Conservation (phyloP, 2,888 invertebrate genomes). For the Diarsia mendica region DNA sequence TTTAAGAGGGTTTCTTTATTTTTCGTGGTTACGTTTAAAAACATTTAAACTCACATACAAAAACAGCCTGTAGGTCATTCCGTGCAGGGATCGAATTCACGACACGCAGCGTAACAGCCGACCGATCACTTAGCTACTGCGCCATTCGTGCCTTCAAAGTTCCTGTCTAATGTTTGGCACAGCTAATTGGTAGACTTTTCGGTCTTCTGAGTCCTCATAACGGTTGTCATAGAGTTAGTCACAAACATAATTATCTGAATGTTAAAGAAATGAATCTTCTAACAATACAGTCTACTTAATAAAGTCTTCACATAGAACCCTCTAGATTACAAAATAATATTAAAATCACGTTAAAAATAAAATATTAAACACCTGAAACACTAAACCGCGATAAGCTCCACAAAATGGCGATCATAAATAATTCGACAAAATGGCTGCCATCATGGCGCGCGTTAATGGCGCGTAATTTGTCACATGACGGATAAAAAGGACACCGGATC, state of each 20-base stretch:
- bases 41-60: background rate
- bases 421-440: conserved; percentile 64
- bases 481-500: conserved; percentile 49
- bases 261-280: background rate
- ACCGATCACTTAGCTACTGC: no score
- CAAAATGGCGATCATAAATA: conserved; percentile 68
- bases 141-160: background rate
- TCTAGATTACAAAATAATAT: conserved; percentile 3
- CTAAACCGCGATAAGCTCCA: conserved; percentile 57
- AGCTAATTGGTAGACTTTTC: no score
- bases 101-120: no score
- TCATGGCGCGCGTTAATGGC: conserved; percentile 63
- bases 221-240: no score
- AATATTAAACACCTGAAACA: conserved; percentile 45
- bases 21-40: background rate
- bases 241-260: background rate
- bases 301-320: background rate
- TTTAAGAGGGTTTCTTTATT: no score
- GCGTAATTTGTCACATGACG: conserved; percentile 61
- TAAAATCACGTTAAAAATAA: conserved; percentile 28
- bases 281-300: background rate
- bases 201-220: background rate
- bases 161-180: no score
- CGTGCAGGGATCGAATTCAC: no score
- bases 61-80: background rate